Base-by-base conservation (phyloP, 2,888 invertebrate genomes). In the Chloromyia formosa region DNA sequence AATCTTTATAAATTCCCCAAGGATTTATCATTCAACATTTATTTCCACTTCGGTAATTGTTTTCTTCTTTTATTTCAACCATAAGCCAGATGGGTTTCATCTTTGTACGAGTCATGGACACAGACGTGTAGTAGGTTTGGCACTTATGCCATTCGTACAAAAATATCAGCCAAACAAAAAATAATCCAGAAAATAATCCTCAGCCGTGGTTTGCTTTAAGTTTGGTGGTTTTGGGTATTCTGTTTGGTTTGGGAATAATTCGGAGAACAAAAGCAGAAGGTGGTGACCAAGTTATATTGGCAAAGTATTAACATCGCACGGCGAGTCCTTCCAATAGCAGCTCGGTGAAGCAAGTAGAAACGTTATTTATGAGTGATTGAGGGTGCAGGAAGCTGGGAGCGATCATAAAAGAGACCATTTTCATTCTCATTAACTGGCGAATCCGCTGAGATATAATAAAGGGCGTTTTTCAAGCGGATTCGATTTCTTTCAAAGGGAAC, bases 41-140 rank as follows among this genome's bases (percentile, higher is more conserved):
- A 74, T 74, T 74, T 74, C 73, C 73, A 74, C 73, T 74, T 74
- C 54, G 54, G 73, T 74, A 74, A 74, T 74, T 74, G 73, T 74
- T 74, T 74, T 74, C 73, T 64, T 61, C 53, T 64, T 62, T 54
- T 64, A 35, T n/a, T 74, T 9, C 16, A 49, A 22, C 61, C 60
- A 45, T 23, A 71, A 71, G 73, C 73, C 73, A 74, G 73, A 74
- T 74, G 73, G 60, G 73, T 62, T 54, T 62, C 73, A 45, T 74
- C 20, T 64, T 74, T 66, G 35, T 66, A 10, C 49, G 9, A 49
- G 49, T 49, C 12, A 12, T 49, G 49, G 12, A n/a, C 16, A n/a
- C 49, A 7, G 49, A 12, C 49, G 12, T 49, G 49, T 49, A n/a
- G 49, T 49, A n/a, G 49, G 14, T n/a, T 49, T 49, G 5, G 49